phyloP scores from a whole-genome alignment of 2,797 vertebrate genomes.

The Aulostomus chinensis region DNA sequence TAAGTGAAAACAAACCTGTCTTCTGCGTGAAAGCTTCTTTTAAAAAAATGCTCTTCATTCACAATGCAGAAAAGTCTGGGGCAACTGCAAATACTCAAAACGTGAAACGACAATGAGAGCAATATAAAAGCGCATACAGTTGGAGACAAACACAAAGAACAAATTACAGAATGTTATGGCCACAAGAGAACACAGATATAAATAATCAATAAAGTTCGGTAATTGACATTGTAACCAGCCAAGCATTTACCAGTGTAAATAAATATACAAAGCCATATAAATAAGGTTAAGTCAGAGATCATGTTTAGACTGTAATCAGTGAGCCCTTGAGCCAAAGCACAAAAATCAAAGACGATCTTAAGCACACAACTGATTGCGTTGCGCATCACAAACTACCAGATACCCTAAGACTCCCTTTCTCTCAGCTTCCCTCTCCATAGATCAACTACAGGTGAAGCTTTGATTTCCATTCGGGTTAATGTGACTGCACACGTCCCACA shows the following conservation, averaged over 20 bases:
- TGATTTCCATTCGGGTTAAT: slow-evolving; percentile 16
- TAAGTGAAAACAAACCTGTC: slow-evolving; percentile 5
- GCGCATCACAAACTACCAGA: slow-evolving; percentile 19
- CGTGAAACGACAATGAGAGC: slow-evolving; percentile 19
- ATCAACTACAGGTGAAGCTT: slow-evolving; percentile 26
- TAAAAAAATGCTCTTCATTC: not conserved
- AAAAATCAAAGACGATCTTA: slow-evolving; percentile 26
- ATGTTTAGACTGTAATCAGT: slow-evolving; percentile 32
- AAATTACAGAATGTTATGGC: slow-evolving; percentile 34
- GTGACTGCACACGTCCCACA: not conserved
- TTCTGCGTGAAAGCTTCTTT: slow-evolving; percentile 4
- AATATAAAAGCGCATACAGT: slow-evolving; percentile 46
- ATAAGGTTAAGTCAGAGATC: slow-evolving; percentile 38
- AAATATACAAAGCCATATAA: slow-evolving; percentile 10
- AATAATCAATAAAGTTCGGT: slow-evolving; percentile 58
- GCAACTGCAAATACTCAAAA: slow-evolving; percentile 15
- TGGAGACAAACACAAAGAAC: slow-evolving; percentile 18
- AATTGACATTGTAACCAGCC: slow-evolving; percentile 56
- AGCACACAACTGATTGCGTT: slow-evolving; percentile 20
- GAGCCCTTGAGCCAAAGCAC: slow-evolving; percentile 51
- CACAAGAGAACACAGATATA: slow-evolving; percentile 54
- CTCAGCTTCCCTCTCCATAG: slow-evolving; percentile 11
- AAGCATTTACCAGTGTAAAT: slow-evolving; percentile 13
- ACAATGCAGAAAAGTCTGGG: slow-evolving; percentile 15
- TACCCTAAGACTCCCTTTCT: slow-evolving; percentile 1